Percentiles rank a stretch among this genome's conserved stretches.
Evolutionary conservation across 2,113 vertebrate species (phyloP).

Genomic region (Noturus placidus): DNA sequence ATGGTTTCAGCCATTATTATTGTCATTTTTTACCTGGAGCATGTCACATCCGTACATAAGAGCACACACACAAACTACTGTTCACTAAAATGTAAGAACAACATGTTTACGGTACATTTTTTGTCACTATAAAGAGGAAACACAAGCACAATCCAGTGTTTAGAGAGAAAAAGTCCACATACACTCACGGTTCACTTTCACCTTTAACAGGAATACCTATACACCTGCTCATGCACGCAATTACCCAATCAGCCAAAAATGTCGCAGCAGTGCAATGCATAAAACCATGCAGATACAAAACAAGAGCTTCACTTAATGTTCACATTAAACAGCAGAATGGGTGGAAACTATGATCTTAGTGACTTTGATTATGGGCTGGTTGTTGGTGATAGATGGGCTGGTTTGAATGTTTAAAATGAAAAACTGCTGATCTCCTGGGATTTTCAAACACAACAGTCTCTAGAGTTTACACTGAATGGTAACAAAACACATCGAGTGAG

Average conservation of each 20-base stretch:
- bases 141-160: background rate
- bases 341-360: background rate
- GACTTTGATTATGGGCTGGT: background rate
- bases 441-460: background rate
- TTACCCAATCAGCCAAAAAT: background rate
- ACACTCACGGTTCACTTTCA: background rate
- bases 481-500: background rate
- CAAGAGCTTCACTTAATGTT: background rate
- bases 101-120: background rate
- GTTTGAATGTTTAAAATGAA: background rate
- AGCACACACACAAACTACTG: background rate
- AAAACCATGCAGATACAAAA: background rate
- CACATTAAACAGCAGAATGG: background rate
- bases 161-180: background rate
- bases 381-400: background rate
- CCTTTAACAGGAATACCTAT: background rate
- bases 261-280: background rate
- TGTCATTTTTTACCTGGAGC: slow-evolving; percentile 22
- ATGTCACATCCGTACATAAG: background rate
- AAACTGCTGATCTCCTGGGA: background rate
- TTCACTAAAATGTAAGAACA: background rate
- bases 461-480: background rate
- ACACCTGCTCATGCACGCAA: background rate
- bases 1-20: slow-evolving; percentile 8
- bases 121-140: background rate